These are phyloP conservation scores for Typhlichthys subterraneus DNA, from an alignment of 2,797 vertebrate genomes.

Conservation along the genomic window DNA sequence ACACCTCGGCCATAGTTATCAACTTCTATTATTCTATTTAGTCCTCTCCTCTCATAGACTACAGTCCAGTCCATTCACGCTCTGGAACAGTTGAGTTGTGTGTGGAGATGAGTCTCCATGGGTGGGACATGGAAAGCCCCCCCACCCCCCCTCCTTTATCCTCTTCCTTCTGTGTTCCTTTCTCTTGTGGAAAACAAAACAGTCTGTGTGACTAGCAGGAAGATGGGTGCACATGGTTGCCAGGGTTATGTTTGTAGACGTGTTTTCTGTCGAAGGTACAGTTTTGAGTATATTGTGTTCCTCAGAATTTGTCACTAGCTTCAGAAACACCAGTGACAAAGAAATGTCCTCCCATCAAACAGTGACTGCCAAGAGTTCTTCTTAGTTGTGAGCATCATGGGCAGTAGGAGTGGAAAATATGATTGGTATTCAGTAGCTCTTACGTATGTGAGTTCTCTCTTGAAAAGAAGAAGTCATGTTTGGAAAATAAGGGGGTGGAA, in stretches of 20 bases:
- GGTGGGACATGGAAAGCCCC: constrained; percentile 19
- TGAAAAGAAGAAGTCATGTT: constrained; percentile 28
- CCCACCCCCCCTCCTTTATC: constrained; percentile 43
- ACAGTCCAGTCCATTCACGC: constrained; percentile 44
- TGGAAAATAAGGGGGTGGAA: constrained; percentile 44
- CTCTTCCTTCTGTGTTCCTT: constrained; percentile 16
- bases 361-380: not conserved
- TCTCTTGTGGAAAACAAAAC: constrained; percentile 53
- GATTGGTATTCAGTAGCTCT: constrained; percentile 12
- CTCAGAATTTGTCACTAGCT: not conserved
- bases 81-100: constrained; percentile 26
- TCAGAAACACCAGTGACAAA: constrained; percentile 5
- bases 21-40: constrained; percentile 7
- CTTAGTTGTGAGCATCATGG: not conserved
- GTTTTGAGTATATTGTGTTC: constrained; percentile 18
- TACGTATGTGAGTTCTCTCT: constrained; percentile 28
- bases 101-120: constrained; percentile 41
- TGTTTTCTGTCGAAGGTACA: constrained; percentile 44
- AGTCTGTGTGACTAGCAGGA: constrained; percentile 62
- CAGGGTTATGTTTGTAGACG: constrained; percentile 46
- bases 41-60: constrained; percentile 60
- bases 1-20: not conserved
- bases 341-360: constrained; percentile 16
- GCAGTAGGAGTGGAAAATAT: not conserved
- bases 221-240: constrained; percentile 55